Evolutionary conservation across 64 coral and sea anemone species (phyloP).

Genomic region (Pocillopora damicornis): DNA sequence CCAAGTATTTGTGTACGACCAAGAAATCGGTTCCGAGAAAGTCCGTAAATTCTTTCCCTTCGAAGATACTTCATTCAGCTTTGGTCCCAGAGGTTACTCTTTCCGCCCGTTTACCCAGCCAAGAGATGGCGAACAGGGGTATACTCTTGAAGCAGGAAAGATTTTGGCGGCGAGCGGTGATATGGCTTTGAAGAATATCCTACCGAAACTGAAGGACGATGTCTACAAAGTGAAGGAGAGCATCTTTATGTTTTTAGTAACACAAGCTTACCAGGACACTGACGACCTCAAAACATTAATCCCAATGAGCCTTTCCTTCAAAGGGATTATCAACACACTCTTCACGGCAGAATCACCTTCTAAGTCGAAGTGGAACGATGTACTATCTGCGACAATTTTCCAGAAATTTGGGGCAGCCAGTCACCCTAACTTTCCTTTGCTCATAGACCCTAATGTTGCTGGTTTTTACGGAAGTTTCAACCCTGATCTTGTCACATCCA

Average conservation of each 20-base stretch:
- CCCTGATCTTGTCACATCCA: slow-evolving; percentile 49
- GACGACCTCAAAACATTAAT: not conserved
- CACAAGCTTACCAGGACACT: not conserved
- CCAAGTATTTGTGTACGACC: slow-evolving; percentile 54
- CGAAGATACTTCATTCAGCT: not conserved
- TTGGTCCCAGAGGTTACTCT: not conserved
- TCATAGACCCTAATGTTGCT: not conserved
- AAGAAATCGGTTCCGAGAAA: slow-evolving; percentile 21
- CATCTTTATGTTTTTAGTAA: slow-evolving; percentile 42
- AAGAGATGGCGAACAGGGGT: slow-evolving; percentile 10
- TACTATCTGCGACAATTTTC: slow-evolving; percentile 29
- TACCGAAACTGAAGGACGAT: slow-evolving; percentile 30
- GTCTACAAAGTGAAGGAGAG: slow-evolving; percentile 24
- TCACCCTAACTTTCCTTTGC: slow-evolving; percentile 10
- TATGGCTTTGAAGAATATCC: slow-evolving; percentile 18
- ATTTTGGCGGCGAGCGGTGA: slow-evolving; percentile 40
- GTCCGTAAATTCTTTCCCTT: slow-evolving; percentile 17
- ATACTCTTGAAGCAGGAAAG: slow-evolving; percentile 18
- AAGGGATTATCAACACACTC: slow-evolving; percentile 42
- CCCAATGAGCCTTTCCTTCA: slow-evolving; percentile 37
- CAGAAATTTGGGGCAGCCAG: slow-evolving; percentile 52
- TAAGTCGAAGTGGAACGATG: slow-evolving; percentile 2
- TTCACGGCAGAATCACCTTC: not conserved
- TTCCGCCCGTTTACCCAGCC: slow-evolving; percentile 33
- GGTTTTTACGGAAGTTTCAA: slow-evolving; percentile 47